Evolutionary conservation across 2,888 invertebrate species (phyloP), one percentile per base, ranked within the genome.

Genomic region (Lottia scabra): DNA sequence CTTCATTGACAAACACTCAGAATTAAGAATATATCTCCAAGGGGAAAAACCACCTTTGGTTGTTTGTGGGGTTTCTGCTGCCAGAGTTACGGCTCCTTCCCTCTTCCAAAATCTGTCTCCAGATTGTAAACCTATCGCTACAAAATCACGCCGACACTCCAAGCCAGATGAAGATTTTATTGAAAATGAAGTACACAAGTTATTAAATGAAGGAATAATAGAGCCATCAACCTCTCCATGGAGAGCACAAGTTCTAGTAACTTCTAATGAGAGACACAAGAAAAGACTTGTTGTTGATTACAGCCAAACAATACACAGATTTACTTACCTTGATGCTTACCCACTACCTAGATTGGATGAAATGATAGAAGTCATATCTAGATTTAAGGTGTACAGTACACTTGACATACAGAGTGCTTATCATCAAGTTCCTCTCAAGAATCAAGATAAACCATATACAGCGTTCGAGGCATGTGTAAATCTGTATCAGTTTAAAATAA

Each of bases 341-440:
- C 68, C 68, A 16, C 26, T 19, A 13, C 48, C 26, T 8, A 46
- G 48, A 27, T n/a, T 68, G 26, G 68, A 68, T 48, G 16, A 68
- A 30, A 46, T 68, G 68, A 26, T 26, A 1, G 38, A 62, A 10
- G 19, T 12, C 12, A 48, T 68, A 16, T 23, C 56, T 56, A 10
- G 15, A n/a, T 62, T 5, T 16, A 70, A n/a, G 19, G 3, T 23
- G 8, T 64, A 44, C 45, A 63, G 44, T 45, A 43, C 69, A 1
- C 63, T 64, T 16, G 69, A 70, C 16, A 15, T 70, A 27, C 63
- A 64, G 23, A 64, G 69, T 15, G 64, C 69, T n/a, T 70, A 70
- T 44, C 64, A 64, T 45, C 63, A 63, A 38, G 43, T 69, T 15
- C 63, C 63, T n/a, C 43, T 43, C 10, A 27, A 5, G 43, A 44